phyloP scores from a whole-genome alignment of 1,140 invertebrate genomes.

The Cataglyphis hispanica region DNA sequence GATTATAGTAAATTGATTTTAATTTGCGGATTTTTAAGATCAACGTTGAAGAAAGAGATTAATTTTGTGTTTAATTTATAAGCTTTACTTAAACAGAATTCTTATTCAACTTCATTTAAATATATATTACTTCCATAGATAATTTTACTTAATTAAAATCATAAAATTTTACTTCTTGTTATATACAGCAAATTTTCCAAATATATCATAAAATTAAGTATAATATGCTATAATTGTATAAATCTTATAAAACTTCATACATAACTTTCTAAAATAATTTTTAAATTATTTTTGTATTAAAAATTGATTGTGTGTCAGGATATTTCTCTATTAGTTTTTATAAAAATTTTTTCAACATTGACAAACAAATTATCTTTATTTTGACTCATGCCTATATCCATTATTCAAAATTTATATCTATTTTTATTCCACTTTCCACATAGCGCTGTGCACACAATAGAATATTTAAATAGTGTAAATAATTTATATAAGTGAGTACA shows the following conservation, averaged over 20 bases:
- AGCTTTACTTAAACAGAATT: not conserved
- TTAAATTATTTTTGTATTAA: not conserved
- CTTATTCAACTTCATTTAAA: not conserved
- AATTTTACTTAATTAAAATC: not conserved
- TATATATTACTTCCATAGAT: not conserved
- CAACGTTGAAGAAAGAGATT: not conserved
- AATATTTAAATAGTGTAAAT: not conserved
- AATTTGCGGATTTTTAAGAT: not conserved
- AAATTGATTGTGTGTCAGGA: not conserved
- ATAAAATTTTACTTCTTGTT: not conserved
- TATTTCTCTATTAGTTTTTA: not conserved
- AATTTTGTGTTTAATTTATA: not conserved
- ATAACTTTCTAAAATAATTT: not conserved
- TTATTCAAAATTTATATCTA: not conserved
- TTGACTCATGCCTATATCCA: not conserved
- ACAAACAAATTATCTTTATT: conserved; percentile 1
- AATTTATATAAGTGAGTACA: not conserved
- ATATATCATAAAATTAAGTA: not conserved
- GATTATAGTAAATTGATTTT: conserved; percentile 9
- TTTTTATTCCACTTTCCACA: not conserved
- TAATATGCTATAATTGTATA: not conserved
- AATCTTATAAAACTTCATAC: not conserved
- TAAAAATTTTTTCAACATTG: not conserved
- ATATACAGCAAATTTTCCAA: not conserved
- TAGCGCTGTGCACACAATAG: not conserved